Evolutionary conservation across 2,797 vertebrate genomes (phyloP).

Genomic region (Discoglossus pictus): DNA sequence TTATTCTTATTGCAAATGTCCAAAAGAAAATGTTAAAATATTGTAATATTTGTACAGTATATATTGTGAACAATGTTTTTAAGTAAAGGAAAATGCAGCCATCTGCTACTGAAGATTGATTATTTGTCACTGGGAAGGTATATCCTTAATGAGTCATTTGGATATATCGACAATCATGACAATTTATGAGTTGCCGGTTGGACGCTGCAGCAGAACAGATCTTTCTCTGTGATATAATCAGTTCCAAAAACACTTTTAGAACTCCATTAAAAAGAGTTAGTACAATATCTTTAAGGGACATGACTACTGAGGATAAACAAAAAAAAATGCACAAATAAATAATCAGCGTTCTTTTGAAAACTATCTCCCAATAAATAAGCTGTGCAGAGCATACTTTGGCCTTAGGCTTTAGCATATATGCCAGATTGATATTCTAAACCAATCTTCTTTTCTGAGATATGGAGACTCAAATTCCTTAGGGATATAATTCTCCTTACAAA

Average conservation of each 20-base stretch:
- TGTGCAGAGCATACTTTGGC: constrained; percentile 27
- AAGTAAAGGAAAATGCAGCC: constrained; percentile 5
- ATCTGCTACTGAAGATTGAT: constrained; percentile 5
- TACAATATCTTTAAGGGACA: constrained; percentile 6
- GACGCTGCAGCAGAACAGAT: constrained; percentile 1
- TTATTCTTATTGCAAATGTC: too few species aligned
- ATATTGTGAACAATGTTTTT: too few species aligned
- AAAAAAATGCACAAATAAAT: constrained; percentile 26
- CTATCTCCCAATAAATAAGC: constrained; percentile 12
- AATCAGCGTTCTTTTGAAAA: constrained; percentile 25
- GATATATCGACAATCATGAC: constrained; percentile 19
- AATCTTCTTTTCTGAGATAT: constrained; percentile 45
- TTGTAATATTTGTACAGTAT: too few species aligned
- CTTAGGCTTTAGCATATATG: constrained; percentile 32
- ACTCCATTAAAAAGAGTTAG: constrained; percentile 4
- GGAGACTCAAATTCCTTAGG: constrained; percentile 40
- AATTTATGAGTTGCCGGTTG: not conserved
- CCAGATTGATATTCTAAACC: constrained; percentile 45
- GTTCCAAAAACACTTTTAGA: not conserved
- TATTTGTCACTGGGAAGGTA: constrained; percentile 16
- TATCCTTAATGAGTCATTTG: constrained; percentile 8
- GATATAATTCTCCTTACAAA: constrained; percentile 40
- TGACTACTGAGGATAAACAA: constrained; percentile 15
- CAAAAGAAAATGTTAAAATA: too few species aligned
- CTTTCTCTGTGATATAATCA: constrained; percentile 12